Percentiles rank a stretch among this genome's conserved stretches.
Evolutionary conservation across 2,113 vertebrate species (phyloP).

Genomic region (Macquaria australasica): DNA sequence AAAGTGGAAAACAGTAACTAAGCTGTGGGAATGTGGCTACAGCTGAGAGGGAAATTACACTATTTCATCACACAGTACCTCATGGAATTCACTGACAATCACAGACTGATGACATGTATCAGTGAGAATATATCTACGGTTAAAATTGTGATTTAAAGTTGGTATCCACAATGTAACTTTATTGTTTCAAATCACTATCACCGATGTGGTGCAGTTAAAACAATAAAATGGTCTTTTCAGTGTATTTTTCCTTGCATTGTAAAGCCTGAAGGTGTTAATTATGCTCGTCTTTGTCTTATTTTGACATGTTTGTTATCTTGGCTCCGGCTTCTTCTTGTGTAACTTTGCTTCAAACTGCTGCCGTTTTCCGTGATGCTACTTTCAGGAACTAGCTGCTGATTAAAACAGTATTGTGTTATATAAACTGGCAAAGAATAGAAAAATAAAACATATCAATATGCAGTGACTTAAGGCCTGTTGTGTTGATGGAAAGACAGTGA

Average conservation of each 20-base stretch:
- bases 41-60: not conserved
- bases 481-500: not conserved
- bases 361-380: not conserved
- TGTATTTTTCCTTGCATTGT: not conserved
- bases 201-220: not conserved
- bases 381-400: not conserved
- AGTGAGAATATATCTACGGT: not conserved
- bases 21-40: not conserved
- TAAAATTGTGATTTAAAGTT: not conserved
- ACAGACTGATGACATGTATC: not conserved
- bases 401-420: slow-evolving; percentile 16
- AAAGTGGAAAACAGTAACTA: not conserved
- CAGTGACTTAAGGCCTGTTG: not conserved
- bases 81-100: slow-evolving; percentile 1
- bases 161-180: not conserved
- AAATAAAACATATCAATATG: not conserved
- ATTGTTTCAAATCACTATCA: not conserved
- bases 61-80: slow-evolving; percentile 21
- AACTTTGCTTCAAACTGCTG: slow-evolving; percentile 9
- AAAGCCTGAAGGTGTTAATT: not conserved
- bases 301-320: not conserved
- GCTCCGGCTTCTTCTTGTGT: not conserved
- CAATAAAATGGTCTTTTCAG: not conserved
- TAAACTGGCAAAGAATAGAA: not conserved
- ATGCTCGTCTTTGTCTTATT: not conserved